A percentile compares a stretch with the other conserved stretches of the same genome.
Conservation (phyloP, 2,797 vertebrate genomes). For the Epinephelus coioides region DNA sequence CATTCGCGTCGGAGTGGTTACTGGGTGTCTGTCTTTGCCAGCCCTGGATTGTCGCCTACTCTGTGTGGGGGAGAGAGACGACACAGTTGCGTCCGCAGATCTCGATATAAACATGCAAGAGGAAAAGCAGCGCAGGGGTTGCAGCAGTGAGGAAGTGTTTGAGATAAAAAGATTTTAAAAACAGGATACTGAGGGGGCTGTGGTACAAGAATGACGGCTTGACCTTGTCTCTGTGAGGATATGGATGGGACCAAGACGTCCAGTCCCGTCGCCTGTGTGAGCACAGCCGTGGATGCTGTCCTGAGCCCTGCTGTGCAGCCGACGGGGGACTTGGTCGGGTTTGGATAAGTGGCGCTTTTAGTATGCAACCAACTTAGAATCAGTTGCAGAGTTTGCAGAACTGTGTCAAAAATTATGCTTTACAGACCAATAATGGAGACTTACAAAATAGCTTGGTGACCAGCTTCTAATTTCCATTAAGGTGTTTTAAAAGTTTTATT, state of each 20-base stretch:
- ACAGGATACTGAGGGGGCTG: background rate
- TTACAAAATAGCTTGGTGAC: background rate
- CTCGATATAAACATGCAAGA: conserved; percentile 15
- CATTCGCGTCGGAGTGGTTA: conserved; percentile 60
- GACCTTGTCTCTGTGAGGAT: conserved; percentile 75
- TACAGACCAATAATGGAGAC: conserved; percentile 5
- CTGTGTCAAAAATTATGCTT: background rate
- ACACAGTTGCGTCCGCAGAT: background rate
- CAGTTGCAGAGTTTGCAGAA: background rate
- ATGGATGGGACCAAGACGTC: conserved; percentile 72
- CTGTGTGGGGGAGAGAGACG: conserved; percentile 3
- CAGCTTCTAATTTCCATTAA: background rate
- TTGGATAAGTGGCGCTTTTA: conserved; percentile 67
- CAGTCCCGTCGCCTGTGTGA: conserved; percentile 29
- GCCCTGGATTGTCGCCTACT: conserved; percentile 56
- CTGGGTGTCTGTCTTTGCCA: conserved; percentile 71
- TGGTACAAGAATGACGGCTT: conserved; percentile 67
- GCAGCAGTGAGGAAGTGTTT: conserved; percentile 1
- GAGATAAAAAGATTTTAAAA: background rate
- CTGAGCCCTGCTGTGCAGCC: conserved; percentile 63
- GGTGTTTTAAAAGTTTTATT: conserved; percentile 23
- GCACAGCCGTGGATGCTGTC: conserved; percentile 54
- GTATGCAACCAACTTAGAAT: conserved; percentile 16
- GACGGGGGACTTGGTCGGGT: conserved; percentile 72
- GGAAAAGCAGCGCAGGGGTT: background rate